Evolutionary conservation across 2,888 invertebrate genomes (phyloP).

Genomic region (Xanthorhoe spadicearia): DNA sequence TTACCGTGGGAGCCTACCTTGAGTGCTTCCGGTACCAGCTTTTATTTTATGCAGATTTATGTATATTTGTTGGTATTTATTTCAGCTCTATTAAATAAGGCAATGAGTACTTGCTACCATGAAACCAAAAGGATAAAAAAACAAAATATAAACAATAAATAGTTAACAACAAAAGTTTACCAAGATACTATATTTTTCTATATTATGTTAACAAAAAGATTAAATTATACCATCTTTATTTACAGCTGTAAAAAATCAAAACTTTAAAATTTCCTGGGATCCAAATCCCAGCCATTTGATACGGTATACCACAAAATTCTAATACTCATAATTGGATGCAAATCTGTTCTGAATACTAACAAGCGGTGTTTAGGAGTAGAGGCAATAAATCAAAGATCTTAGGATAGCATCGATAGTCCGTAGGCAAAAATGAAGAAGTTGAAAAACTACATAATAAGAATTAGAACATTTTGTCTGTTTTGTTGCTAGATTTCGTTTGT

Average conservation of each 20-base stretch:
- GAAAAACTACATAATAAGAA: slow-evolving; percentile 15
- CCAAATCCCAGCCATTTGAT: slow-evolving; percentile 47
- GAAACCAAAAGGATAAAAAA: not conserved
- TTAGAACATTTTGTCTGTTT: not conserved
- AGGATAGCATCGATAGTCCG: slow-evolving; percentile 65
- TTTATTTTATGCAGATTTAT: slow-evolving; percentile 54
- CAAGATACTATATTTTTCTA: no score
- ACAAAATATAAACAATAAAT: no score
- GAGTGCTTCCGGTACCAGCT: slow-evolving; percentile 51
- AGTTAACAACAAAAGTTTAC: no score
- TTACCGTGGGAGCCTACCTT: slow-evolving; percentile 59
- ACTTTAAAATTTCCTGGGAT: not conserved
- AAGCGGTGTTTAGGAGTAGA: slow-evolving; percentile 64
- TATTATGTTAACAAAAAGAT: no score
- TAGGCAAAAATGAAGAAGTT: slow-evolving; percentile 45
- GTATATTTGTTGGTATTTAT: slow-evolving; percentile 40
- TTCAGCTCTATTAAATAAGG: not conserved
- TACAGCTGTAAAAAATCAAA: no score
- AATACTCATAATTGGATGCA: slow-evolving; percentile 76
- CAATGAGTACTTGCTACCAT: not conserved
- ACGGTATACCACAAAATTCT: slow-evolving; percentile 65
- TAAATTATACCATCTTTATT: no score
- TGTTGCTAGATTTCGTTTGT: not conserved
- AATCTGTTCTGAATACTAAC: slow-evolving; percentile 78
- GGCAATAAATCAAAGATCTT: slow-evolving; percentile 78